Evolutionary conservation across 2,113 vertebrate species (phyloP).

Genomic region (Gadus macrocephalus): DNA sequence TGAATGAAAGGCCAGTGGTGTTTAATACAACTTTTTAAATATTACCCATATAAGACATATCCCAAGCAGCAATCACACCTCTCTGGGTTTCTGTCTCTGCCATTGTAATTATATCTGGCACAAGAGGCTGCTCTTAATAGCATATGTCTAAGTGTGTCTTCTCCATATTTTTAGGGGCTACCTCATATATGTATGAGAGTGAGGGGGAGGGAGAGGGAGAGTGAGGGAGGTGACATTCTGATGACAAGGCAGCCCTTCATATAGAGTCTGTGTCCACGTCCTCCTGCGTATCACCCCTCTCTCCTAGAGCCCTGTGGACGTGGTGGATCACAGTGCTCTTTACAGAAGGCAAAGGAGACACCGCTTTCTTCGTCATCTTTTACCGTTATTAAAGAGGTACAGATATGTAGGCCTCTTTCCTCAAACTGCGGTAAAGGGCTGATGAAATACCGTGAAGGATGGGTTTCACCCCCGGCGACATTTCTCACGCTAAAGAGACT

Average conservation of each 20-base stretch:
- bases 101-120: too few species aligned
- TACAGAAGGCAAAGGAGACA: not conserved
- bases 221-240: not conserved
- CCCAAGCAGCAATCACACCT: too few species aligned
- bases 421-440: constrained; percentile 30
- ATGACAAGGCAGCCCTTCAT: not conserved
- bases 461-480: constrained; percentile 1
- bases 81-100: too few species aligned
- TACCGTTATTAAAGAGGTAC: constrained; percentile 12
- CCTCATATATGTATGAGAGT: too few species aligned
- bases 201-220: not conserved
- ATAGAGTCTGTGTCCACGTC: too few species aligned
- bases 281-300: too few species aligned
- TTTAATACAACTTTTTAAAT: too few species aligned
- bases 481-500: constrained; percentile 16
- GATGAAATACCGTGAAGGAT: constrained; percentile 33
- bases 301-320: not conserved
- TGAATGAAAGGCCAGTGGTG: too few species aligned
- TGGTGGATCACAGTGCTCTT: constrained; percentile 1
- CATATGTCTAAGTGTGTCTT: too few species aligned
- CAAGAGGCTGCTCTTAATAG: too few species aligned
- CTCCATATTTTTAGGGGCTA: too few species aligned
- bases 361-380: constrained; percentile 18
- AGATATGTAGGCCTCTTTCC: constrained; percentile 22
- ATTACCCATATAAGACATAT: too few species aligned